Base-by-base conservation (phyloP, 2,888 invertebrate species). In the Sarcophaga carnaria region DNA sequence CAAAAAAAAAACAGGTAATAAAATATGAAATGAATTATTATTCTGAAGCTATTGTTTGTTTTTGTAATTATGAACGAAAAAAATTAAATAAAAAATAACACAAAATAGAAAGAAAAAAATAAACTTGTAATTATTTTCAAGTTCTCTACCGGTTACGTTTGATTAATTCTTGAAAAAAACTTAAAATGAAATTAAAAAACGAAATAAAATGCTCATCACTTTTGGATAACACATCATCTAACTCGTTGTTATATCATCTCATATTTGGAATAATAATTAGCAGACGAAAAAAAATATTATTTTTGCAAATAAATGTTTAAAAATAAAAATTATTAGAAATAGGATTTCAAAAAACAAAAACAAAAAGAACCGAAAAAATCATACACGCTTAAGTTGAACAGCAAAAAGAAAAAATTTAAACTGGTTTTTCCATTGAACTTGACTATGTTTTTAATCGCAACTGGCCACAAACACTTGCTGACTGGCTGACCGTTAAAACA, bases 381-480 rank as follows among this genome's bases (percentile, higher is more conserved):
- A 37, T 10, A 37, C 37, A 10, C 37, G 0, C 37, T 37, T 10
- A 37, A 37, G 10, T 37, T 37, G 8, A 37, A 2, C 37, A 37
- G 8, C 37, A 37, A 37, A 64, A 49, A 64, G 37, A 64, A 60
- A 47, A 60, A 49, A 49, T 17, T 27, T 8, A 79, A 84, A 84
- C 80, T 71, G 84, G 84, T 84, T 84, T 80, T 84, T n/a, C 64
- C 75, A 80, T 71, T 80, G 80, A 80, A 76, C 84, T 84, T 84
- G 83, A 70, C 67, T 69, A 45, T 25, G 72, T 71, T 70, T 59
- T 25, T 17, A 17, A 17, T 37, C 10, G 37, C 37, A 37, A 37
- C 37, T 37, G 2, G 37, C 37, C 37, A 37, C 14, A 59, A 14
- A 2, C 14, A 59, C n/a, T 59, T 3, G 14, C n/a, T 59, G 3